These are phyloP conservation scores for Sarcophaga caerulescens DNA, from an alignment of 2,888 invertebrate genomes.

Conservation along the genomic window DNA sequence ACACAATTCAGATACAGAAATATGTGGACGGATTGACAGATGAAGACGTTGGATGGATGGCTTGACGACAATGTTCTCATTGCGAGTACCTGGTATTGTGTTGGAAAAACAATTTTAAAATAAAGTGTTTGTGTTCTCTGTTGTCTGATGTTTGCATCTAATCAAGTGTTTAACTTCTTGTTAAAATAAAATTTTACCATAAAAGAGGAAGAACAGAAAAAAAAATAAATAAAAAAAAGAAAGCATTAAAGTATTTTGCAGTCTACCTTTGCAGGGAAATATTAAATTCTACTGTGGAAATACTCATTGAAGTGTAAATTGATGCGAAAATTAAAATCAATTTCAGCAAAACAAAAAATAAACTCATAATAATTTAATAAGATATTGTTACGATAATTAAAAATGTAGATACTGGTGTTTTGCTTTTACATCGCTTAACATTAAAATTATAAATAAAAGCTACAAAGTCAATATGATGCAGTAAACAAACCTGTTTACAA, in stretches of 20 bases:
- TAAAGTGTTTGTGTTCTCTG: neutral
- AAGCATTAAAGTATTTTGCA: neutral
- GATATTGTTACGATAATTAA: too few species aligned
- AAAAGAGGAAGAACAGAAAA: too few species aligned
- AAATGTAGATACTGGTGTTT: too few species aligned
- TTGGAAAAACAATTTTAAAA: slow-evolving; percentile 6
- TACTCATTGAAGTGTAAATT: neutral
- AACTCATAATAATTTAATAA: too few species aligned
- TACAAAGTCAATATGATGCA: too few species aligned
- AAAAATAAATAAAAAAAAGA: neutral
- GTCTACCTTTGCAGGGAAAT: neutral
- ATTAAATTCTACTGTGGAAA: neutral
- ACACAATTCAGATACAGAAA: neutral
- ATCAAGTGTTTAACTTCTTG: neutral
- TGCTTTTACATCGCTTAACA: too few species aligned
- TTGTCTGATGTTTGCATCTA: slow-evolving; percentile 3
- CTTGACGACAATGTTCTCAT: slow-evolving; percentile 14
- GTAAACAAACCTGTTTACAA: too few species aligned
- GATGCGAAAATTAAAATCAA: too few species aligned
- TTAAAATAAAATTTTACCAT: neutral
- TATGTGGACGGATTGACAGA: neutral
- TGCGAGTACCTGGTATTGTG: slow-evolving; percentile 6
- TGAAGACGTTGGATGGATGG: neutral
- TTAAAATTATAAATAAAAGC: too few species aligned
- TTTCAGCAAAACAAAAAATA: neutral